Base-by-base conservation (phyloP, 2,113 vertebrate species). In the Arenaria interpres region DNA sequence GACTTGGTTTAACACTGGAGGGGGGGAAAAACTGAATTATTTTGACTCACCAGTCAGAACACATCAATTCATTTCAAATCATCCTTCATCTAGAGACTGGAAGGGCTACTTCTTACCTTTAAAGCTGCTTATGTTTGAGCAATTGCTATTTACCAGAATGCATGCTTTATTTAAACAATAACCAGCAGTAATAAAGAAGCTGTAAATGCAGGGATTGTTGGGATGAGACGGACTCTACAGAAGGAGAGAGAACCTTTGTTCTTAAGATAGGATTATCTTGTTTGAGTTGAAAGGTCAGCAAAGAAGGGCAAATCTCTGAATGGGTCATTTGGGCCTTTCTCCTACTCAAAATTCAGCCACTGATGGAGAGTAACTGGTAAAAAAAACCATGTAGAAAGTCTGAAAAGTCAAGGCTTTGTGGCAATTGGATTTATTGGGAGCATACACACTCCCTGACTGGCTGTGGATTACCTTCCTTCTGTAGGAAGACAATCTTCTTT, bases 31-130 rank as follows among this genome's bases (percentile, higher is more conserved):
- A 46, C 97, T 98, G 98, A 97, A 98, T 98, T 98, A 98, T 98
- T 97, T 97, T 92, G 46, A 98, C 98, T 98, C 98, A 98, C 96
- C 97, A 98, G 98, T 98, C 98, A 98, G 98, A 98, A 98, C 98
- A 98, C 97, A 98, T 99, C 98, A 98, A 95, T 95, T 96, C 88
- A 97, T 97, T 95, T 96, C 93, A 97, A 97, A 98, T 98, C 97
- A 98, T 97, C 95, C 93, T 97, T 96, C 94, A 96, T 93, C 94
- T 90, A 74, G 81, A 97, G 93, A 88, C 88, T 97, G 93, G 94
- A 97, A 96, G 86, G 86, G 81, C 76, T 89, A 92, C 93, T 85
- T 95, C 90, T 96, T 96, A 81, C 84, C 77, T 96, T 95, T 91
- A 96, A 92, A 94, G 77, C 85, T 91, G 90, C 89, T 96, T 95